phyloP scores from a whole-genome alignment of 2,888 invertebrate species.

The Drosophila planitibia region DNA sequence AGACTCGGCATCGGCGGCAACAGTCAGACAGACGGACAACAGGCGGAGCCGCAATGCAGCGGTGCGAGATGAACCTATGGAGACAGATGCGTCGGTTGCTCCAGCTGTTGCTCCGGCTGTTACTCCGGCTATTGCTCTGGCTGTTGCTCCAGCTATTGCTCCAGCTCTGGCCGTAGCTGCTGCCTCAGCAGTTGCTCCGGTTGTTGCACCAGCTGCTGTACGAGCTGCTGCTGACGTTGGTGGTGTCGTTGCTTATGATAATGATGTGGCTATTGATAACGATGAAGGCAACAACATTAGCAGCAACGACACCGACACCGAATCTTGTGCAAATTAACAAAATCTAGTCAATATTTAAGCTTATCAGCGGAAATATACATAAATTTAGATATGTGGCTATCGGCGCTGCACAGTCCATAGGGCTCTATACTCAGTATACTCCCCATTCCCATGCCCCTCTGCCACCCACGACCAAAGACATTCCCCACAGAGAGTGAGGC shows the following conservation, averaged over 20 bases:
- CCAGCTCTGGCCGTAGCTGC: not conserved
- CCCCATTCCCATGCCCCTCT: not conserved
- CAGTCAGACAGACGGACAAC: not conserved
- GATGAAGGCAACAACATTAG: not conserved
- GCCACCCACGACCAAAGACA: not conserved
- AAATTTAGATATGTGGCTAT: slow-evolving; percentile 5
- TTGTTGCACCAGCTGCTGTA: slow-evolving; percentile 1
- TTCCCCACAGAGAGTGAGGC: not conserved
- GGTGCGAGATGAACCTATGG: slow-evolving; percentile 11
- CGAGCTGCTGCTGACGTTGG: not conserved
- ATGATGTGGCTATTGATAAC: not conserved
- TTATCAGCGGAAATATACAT: slow-evolving; percentile 20
- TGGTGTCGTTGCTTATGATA: not conserved
- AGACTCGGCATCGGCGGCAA: not conserved
- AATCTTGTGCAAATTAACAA: slow-evolving; percentile 28
- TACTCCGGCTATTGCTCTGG: slow-evolving; percentile 5
- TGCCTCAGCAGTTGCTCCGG: not conserved
- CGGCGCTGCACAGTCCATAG: slow-evolving; percentile 21
- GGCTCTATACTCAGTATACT: slow-evolving; percentile 4
- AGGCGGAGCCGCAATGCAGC: slow-evolving; percentile 4
- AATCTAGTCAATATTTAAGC: slow-evolving; percentile 38
- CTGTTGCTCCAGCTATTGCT: not conserved
- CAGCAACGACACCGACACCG: slow-evolving; percentile 17
- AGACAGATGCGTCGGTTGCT: slow-evolving; percentile 7
- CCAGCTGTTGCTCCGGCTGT: slow-evolving; percentile 7